phyloP scores from a whole-genome alignment of 2,113 vertebrate species.

The Pycnonotus jocosus region DNA sequence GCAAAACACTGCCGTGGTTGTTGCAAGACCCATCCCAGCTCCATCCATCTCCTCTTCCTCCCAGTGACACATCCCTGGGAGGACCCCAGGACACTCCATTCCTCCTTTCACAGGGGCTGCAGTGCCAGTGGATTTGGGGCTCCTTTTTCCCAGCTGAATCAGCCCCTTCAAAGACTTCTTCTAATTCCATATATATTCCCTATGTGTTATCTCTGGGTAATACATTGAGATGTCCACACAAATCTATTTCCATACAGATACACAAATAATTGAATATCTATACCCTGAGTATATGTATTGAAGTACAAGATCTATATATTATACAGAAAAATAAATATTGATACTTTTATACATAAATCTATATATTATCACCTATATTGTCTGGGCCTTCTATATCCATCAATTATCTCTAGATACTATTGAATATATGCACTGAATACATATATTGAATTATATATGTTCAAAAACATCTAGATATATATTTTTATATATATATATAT shows the following conservation, averaged over 20 bases:
- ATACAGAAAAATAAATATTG: background rate
- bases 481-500: background rate
- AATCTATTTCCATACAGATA: background rate
- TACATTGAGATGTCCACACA: background rate
- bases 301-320: background rate
- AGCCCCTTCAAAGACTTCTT: background rate
- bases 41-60: background rate
- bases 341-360: background rate
- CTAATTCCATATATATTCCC: background rate
- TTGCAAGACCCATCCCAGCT: background rate
- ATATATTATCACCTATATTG: background rate
- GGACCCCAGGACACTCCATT: background rate
- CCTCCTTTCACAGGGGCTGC: background rate
- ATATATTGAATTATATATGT: background rate
- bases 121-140: too few species aligned
- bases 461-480: background rate
- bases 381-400: background rate
- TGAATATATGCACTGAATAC: background rate
- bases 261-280: background rate
- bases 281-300: background rate
- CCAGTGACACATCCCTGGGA: background rate
- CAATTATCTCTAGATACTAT: background rate
- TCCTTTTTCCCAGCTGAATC: background rate
- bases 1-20: fast-evolving
- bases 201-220: background rate